Base-by-base conservation (phyloP, 2,888 invertebrate species). In the Xestoiulus laeticollis region DNA sequence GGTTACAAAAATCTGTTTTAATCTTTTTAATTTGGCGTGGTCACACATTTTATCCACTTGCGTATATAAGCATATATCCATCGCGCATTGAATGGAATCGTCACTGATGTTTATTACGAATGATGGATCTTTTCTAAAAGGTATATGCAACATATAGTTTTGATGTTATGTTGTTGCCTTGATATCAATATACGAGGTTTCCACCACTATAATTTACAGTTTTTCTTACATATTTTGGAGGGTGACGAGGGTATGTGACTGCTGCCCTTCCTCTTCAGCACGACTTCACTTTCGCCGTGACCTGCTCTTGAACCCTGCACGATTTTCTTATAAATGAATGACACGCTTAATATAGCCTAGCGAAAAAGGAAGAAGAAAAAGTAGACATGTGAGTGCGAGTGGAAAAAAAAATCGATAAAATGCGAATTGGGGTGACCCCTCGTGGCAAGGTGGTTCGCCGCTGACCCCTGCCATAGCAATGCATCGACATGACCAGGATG, bases 241-340 rank as follows among this genome's bases (percentile, higher is more conserved):
- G 68, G 22, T 68, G 68, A 68, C 68, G 26, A 68, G 68, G 26
- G 68, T 26, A 22, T 16, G 10, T 26, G 68, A 68, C 68, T 68
- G 68, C 68, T 68, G 68, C 68, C 22, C n/a, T 68, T 68, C 22
- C 68, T n/a, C 68, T 68, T 68, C 68, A 68, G 3, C 68, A 26
- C 26, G 68, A 68, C 68, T 68, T 68, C 68, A 68, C 68, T 68
- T 68, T 68, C 68, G n/a, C 22, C 22, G 10, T n/a, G 26, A 1
- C 68, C 68, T 26, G 5, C 68, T n/a, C 68, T 68, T 68, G 68
- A 68, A 22, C 68, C 26, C 5, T 26, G 68, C 68, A 26, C 8
- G 26, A 68, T 68, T 68, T 68, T 68, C 68, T 22, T 68, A 68
- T 68, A 68, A 68, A 68, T 68, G 68, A 68, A 68, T 68, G 68